Percentiles rank a stretch among this genome's conserved stretches.
Conservation (phyloP, 2,888 invertebrate species). For the Enchytraeus crypticus region DNA sequence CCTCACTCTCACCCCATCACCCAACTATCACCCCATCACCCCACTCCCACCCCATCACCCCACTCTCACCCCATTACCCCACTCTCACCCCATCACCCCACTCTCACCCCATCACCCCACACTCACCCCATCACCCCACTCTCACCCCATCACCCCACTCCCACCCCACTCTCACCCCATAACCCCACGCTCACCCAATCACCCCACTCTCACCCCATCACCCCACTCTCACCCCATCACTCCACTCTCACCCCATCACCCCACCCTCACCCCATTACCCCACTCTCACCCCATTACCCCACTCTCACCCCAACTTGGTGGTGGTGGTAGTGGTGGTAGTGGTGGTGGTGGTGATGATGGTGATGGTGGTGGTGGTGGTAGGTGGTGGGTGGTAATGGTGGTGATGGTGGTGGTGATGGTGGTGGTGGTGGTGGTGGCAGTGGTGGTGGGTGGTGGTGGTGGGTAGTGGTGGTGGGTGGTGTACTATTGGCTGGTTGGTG, state of each 20-base stretch:
- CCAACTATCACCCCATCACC: too few species aligned
- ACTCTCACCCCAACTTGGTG: background rate
- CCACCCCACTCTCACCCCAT: background rate
- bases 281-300: too few species aligned
- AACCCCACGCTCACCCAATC: background rate
- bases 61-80: too few species aligned
- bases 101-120: too few species aligned
- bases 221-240: background rate
- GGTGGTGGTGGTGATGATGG: background rate
- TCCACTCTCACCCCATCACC: background rate
- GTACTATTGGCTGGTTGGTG: background rate
- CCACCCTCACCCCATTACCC: background rate
- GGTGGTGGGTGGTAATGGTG: background rate
- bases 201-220: background rate
- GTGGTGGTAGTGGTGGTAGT: background rate
- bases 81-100: too few species aligned
- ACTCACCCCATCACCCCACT: background rate
- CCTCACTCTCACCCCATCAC: too few species aligned
- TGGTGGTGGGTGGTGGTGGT: too few species aligned
- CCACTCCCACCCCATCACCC: too few species aligned
- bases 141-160: background rate
- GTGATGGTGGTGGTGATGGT: background rate
- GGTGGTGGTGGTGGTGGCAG: background rate
- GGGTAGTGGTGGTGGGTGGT: background rate
- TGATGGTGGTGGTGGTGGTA: background rate